These are phyloP conservation scores for Camponotus vicinus DNA, from an alignment of 1,140 invertebrate genomes.

Conservation along the genomic window DNA sequence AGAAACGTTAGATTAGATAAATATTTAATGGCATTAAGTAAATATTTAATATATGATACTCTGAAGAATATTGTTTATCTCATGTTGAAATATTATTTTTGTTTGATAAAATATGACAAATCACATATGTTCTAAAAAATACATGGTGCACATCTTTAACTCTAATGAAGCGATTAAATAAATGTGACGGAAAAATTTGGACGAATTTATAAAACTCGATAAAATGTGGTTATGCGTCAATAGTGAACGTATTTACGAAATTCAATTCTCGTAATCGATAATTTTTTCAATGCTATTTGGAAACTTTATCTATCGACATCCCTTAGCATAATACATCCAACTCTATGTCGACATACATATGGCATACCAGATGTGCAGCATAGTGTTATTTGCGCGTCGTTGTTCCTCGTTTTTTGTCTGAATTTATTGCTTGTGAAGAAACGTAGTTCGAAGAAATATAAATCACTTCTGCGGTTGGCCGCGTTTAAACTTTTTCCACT, in stretches of 20 bases:
- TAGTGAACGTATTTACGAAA: conserved; percentile 26
- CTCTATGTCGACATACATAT: too few species aligned
- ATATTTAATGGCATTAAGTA: neutral
- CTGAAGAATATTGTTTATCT: neutral
- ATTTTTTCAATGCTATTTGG: conserved; percentile 20
- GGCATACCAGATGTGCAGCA: neutral
- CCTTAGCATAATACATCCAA: too few species aligned
- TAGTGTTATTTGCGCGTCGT: conserved; percentile 24
- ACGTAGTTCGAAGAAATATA: neutral
- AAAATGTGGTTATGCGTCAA: neutral
- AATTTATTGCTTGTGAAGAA: conserved; percentile 6
- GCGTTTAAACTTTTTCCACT: neutral
- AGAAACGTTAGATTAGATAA: neutral
- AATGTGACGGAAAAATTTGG: neutral
- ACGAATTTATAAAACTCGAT: conserved; percentile 15
- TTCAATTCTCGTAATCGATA: conserved; percentile 37
- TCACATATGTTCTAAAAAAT: neutral
- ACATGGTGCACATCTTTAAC: neutral
- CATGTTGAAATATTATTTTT: neutral
- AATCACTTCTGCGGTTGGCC: neutral
- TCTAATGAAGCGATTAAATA: conserved; percentile 21
- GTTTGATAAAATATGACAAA: neutral
- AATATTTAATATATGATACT: neutral
- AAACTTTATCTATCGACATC: conserved; percentile 20
- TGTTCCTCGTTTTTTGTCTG: neutral